Evolutionary conservation across 1,140 invertebrate genomes (phyloP).

Genomic region (Bradynema listronoti): DNA sequence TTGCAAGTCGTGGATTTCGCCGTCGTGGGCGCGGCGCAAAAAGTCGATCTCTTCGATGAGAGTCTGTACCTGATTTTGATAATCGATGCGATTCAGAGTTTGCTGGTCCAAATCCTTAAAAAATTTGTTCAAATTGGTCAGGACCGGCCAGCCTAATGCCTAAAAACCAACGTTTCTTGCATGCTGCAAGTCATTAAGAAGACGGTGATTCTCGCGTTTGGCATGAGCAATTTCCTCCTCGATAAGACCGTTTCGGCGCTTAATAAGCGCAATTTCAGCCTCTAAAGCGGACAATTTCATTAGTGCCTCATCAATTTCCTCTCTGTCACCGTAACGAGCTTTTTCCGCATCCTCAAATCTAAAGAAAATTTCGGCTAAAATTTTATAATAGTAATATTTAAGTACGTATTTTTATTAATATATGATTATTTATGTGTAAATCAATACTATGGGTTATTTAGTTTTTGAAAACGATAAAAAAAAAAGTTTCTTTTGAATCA

Average conservation of each 20-base stretch:
- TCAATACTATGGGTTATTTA: too few relatives aligned
- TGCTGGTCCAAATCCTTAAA: constrained; percentile 56
- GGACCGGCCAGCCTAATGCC: background rate
- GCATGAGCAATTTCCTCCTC: constrained; percentile 49
- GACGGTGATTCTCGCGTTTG: constrained; percentile 50
- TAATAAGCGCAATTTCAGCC: constrained; percentile 47
- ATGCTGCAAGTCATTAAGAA: constrained; percentile 39
- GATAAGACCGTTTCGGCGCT: constrained; percentile 50
- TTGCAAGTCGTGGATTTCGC: constrained; percentile 62
- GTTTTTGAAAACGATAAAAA: too few relatives aligned
- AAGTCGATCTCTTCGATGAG: constrained; percentile 57
- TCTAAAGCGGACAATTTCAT: constrained; percentile 46
- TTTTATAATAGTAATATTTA: too few relatives aligned
- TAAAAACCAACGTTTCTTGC: constrained; percentile 30
- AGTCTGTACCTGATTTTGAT: constrained; percentile 57
- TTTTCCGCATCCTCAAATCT: constrained; percentile 52
- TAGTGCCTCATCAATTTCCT: constrained; percentile 50
- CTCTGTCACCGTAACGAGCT: constrained; percentile 43
- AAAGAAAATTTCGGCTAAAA: too few relatives aligned
- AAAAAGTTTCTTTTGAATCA: constrained; percentile 19
- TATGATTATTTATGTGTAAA: background rate
- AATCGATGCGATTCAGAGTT: constrained; percentile 55
- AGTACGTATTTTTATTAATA: too few relatives aligned
- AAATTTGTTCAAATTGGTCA: background rate
- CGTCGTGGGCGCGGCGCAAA: constrained; percentile 51